These are phyloP conservation scores for Trachops cirrhosus DNA, from an alignment of 2,797 vertebrate genomes.

Conservation along the genomic window DNA sequence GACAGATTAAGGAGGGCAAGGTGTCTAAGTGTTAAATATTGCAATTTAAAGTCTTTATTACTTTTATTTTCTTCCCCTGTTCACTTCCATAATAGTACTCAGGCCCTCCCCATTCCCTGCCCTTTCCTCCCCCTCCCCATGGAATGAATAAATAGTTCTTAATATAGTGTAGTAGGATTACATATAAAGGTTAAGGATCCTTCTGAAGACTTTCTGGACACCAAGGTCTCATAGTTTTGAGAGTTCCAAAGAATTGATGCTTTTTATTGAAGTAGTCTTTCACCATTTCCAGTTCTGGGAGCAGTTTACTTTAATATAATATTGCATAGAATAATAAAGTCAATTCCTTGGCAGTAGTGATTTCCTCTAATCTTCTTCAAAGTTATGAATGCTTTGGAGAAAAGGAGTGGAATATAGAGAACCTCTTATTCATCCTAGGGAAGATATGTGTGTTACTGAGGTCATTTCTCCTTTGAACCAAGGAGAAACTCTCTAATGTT, in stretches of 20 bases:
- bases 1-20: not conserved
- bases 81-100: not conserved
- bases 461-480: slow-evolving; percentile 15
- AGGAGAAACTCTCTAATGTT: not conserved
- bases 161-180: not conserved
- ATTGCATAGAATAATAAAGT: not conserved
- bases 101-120: not conserved
- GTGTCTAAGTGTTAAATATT: not conserved
- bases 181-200: not conserved
- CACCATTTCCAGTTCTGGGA: not conserved
- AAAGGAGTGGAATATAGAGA: not conserved
- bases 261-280: slow-evolving; percentile 8
- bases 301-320: not conserved
- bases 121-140: not conserved
- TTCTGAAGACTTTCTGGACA: not conserved
- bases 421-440: not conserved
- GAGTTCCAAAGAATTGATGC: not conserved
- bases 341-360: not conserved
- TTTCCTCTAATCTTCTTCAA: not conserved
- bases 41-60: not conserved
- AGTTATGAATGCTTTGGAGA: not conserved
- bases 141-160: slow-evolving; percentile 6
- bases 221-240: not conserved
- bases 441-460: not conserved
- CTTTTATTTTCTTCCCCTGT: not conserved